Conservation (phyloP, 2,888 invertebrate genomes). For the Brenthis ino region DNA sequence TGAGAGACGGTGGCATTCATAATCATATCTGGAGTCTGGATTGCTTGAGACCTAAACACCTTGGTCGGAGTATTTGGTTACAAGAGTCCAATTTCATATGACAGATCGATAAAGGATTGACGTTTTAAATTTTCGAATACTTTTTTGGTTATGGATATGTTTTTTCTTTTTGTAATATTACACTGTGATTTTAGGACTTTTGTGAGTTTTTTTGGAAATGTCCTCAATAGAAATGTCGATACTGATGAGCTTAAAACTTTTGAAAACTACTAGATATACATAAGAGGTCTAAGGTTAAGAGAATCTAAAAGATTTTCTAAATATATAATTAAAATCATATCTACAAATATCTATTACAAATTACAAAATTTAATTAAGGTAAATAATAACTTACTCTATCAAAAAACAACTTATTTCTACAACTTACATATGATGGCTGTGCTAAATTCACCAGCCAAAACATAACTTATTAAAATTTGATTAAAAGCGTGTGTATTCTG, state of each 20-base stretch:
- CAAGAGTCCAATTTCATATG: conserved; percentile 39
- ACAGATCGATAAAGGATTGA: conserved; percentile 40
- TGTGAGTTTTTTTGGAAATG: no score
- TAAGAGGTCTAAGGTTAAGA: no score
- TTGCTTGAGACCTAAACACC: conserved; percentile 41
- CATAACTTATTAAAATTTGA: conserved; percentile 1
- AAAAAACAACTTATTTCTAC: no score
- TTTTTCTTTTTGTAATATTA: conserved; percentile 4
- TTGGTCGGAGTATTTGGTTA: conserved; percentile 39
- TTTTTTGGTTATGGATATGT: conserved; percentile 10
- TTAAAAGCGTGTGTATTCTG: conserved; percentile 9
- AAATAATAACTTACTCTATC: no score
- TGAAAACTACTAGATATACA: no score
- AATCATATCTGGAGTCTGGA: conserved; percentile 41
- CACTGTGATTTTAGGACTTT: not conserved
- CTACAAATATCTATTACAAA: no score
- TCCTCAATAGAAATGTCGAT: no score
- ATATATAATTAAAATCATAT: no score
- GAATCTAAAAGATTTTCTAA: no score
- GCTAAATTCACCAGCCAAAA: not conserved
- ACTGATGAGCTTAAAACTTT: no score
- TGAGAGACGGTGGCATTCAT: conserved; percentile 40
- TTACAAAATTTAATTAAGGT: no score
- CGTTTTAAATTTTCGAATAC: conserved; percentile 24
- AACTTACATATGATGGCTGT: not conserved